Evolutionary conservation across 2,113 vertebrate genomes (phyloP).

Genomic region (Poeciliopsis retropinna): DNA sequence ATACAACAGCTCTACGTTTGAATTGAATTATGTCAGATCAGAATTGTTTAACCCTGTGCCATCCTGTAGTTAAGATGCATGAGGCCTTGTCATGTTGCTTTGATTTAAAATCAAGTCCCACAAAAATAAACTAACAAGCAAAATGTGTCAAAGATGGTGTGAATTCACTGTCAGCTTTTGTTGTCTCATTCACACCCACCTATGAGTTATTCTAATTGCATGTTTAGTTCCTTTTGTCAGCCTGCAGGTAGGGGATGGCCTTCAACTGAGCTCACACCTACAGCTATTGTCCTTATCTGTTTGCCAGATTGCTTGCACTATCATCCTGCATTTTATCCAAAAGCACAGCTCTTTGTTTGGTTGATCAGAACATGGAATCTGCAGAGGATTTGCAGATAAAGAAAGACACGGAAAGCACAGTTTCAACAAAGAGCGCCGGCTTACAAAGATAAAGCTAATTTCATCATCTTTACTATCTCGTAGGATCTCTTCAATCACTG

Average conservation of each 20-base stretch:
- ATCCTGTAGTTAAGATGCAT: not conserved
- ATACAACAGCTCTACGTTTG: too few relatives aligned
- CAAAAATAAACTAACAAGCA: constrained; percentile 78
- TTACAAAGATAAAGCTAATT: constrained; percentile 17
- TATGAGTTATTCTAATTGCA: constrained; percentile 65
- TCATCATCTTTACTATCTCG: constrained; percentile 54
- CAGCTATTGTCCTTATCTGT: constrained; percentile 62
- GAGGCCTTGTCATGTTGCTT: constrained; percentile 13
- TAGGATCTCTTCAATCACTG: constrained; percentile 36
- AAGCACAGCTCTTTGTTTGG: not conserved
- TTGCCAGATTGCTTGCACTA: constrained; percentile 54
- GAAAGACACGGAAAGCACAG: not conserved
- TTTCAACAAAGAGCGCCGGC: constrained; percentile 8
- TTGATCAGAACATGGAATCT: constrained; percentile 1
- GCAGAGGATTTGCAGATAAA: constrained; percentile 19
- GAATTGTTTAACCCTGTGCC: too few relatives aligned
- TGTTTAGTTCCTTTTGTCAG: constrained; percentile 73
- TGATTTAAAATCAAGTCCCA: not conserved
- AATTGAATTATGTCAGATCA: too few relatives aligned
- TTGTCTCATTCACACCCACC: constrained; percentile 70
- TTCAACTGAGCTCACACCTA: constrained; percentile 74
- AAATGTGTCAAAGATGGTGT: constrained; percentile 65
- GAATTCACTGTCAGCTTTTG: constrained; percentile 72
- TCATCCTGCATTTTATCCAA: constrained; percentile 17
- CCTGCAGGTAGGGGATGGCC: constrained; percentile 62